Evolutionary conservation across 2,888 invertebrate genomes (phyloP), one percentile per base, ranked within the genome.

Genomic region (Gnatocerus cornutus): DNA sequence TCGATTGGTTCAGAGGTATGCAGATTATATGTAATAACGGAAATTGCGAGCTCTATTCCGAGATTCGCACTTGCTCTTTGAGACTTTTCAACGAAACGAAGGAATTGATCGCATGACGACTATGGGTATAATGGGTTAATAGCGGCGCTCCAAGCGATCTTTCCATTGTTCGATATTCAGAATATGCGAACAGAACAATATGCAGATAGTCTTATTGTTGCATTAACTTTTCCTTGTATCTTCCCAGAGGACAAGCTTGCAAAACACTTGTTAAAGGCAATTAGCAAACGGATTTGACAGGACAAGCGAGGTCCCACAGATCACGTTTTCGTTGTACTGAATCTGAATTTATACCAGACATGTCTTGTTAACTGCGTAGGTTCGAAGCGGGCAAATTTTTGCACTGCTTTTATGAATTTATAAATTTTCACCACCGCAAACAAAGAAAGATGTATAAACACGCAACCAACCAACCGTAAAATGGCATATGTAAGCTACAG

Each of bases 231-330:
- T 63, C 71, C 71, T 50, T 69, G 70, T 68, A 70, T 72, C 72
- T 70, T 72, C 72, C 63, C 58, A 72, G 63, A 70, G 72, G 72
- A 72, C 70, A 72, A 62, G 65, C 68, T 73, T 73, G 73, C 73
- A 73, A 73, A 73, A 73, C 71, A 71, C 71, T 73, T 71, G 71
- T 73, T 73, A 68, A 66, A 66, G 71, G 71, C 73, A 73, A 73
- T 73, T 73, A 73, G 71, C 73, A 71, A 69, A 73, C 73, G 73
- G 73, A 71, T 73, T 73, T 71, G 73, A 73, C 73, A 73, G 73
- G 73, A 73, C 73, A 73, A 52, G 67, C 71, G 69, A 73, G 73
- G 73, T 69, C 71, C 73, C 68, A 52, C 9, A 53, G 66, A 39
- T 71, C 73, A 73, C 73, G 73, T 69, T 73, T 73, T 71, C 59